Percentiles rank a stretch among this genome's conserved stretches.
Evolutionary conservation across 1,140 invertebrate species (phyloP).

Genomic region (Pentalonia nigronervosa): DNA sequence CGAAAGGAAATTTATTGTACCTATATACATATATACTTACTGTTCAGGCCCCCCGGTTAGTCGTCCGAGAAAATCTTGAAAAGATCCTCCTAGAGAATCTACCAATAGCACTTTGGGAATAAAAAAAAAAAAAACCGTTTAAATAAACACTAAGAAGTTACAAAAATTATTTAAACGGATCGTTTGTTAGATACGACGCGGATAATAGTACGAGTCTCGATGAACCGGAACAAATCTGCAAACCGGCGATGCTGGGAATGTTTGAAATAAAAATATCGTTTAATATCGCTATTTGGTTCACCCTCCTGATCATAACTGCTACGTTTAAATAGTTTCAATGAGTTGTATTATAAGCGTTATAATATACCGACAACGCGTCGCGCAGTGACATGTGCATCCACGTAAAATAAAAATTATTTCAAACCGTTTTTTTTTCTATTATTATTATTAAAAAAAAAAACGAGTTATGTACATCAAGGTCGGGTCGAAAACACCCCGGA

Average conservation of each 20-base stretch:
- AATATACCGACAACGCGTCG: neutral
- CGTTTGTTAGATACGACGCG: neutral
- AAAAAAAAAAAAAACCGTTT: no score
- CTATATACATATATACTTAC: neutral
- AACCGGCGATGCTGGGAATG: neutral
- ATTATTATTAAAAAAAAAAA: no score
- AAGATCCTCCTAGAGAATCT: neutral
- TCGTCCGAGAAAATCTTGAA: neutral
- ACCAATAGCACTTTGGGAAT: neutral
- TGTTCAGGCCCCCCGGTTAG: neutral
- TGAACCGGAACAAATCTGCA: neutral
- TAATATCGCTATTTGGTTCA: neutral
- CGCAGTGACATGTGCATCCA: neutral
- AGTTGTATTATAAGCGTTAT: neutral
- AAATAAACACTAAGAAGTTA: neutral
- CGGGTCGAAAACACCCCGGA: constrained; percentile 15
- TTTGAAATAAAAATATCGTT: neutral
- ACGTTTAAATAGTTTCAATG: neutral
- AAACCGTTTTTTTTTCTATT: neutral
- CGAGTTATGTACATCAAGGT: constrained; percentile 17
- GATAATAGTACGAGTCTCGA: neutral
- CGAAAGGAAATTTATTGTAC: neutral
- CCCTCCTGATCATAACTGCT: neutral
- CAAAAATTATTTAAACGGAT: neutral
- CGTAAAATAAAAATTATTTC: neutral